These are phyloP conservation scores for Argyresthia goedartella DNA, from an alignment of 2,888 invertebrate genomes.

Conservation along the genomic window DNA sequence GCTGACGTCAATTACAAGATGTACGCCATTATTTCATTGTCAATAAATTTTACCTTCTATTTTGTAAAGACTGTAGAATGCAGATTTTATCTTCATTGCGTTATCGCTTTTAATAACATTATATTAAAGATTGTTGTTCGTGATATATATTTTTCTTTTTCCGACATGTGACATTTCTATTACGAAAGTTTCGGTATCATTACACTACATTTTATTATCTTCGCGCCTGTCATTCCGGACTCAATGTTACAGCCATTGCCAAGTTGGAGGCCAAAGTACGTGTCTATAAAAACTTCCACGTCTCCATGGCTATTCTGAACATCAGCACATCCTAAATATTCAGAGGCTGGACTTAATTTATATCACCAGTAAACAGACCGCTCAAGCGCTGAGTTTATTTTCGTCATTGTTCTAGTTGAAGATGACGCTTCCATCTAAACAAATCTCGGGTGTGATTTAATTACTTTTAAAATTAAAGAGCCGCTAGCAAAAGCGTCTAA, in stretches of 20 bases:
- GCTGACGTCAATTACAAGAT: too few relatives aligned
- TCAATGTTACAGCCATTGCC: neutral
- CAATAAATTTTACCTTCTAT: too few relatives aligned
- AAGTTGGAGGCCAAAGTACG: neutral
- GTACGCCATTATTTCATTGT: too few relatives aligned
- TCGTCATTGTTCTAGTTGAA: constrained; percentile 1
- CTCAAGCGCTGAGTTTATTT: neutral
- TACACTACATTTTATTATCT: constrained; percentile 1
- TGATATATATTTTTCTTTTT: neutral
- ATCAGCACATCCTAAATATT: neutral
- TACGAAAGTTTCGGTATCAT: neutral
- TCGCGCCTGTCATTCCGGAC: neutral
- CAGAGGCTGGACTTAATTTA: neutral
- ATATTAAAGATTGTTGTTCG: too few relatives aligned
- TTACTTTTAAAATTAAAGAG: too few relatives aligned
- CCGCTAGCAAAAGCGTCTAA: too few relatives aligned
- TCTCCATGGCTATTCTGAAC: too few relatives aligned
- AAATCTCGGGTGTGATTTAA: neutral
- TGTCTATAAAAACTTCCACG: too few relatives aligned
- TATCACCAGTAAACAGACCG: neutral
- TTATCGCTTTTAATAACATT: too few relatives aligned
- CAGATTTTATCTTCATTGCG: too few relatives aligned
- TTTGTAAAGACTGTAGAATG: too few relatives aligned
- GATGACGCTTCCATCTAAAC: neutral
- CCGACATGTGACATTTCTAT: neutral